A percentile compares a stretch with the other conserved stretches of the same genome.
These are phyloP conservation scores for Drosophila busckii DNA, from an alignment of 1,140 invertebrate species.

Conservation along the genomic window DNA sequence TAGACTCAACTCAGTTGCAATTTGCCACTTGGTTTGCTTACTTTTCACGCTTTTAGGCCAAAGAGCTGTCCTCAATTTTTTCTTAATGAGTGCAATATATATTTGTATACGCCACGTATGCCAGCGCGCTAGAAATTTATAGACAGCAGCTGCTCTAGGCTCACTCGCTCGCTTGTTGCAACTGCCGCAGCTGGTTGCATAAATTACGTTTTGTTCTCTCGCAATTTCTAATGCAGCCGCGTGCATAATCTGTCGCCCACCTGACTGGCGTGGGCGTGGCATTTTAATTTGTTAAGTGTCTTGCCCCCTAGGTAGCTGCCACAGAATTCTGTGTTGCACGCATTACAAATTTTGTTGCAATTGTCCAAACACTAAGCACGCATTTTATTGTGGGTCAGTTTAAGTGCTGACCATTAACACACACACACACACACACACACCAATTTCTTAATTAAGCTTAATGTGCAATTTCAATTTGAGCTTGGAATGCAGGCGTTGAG, in stretches of 20 bases:
- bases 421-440: conserved; percentile 25
- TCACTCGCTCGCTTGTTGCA: conserved; percentile 1
- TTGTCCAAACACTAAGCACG: conserved; percentile 1
- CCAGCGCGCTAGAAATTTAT: conserved; percentile 2
- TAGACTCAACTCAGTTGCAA: conserved; percentile 33
- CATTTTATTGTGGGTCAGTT: conserved; percentile 42
- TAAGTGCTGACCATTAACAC: conserved; percentile 33
- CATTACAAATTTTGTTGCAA: conserved; percentile 32
- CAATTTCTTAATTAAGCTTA: conserved; percentile 75
- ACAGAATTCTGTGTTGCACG: conserved; percentile 53
- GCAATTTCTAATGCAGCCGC: conserved; percentile 55
- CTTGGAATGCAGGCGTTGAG: conserved; percentile 50
- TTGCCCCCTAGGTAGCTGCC: conserved; percentile 43
- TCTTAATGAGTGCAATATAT: conserved; percentile 61
- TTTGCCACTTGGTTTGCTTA: conserved; percentile 60
- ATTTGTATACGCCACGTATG: conserved; percentile 60
- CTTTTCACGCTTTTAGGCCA: conserved; percentile 40
- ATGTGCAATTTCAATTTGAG: conserved; percentile 56
- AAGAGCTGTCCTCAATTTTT: conserved; percentile 62
- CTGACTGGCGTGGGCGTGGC: conserved; percentile 28
- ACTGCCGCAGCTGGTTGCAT: conserved; percentile 18
- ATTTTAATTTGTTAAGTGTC: conserved; percentile 70
- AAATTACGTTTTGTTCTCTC: conserved; percentile 44
- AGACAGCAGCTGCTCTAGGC: background rate
- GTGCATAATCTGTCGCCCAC: conserved; percentile 25